Evolutionary conservation across 2,797 vertebrate genomes (phyloP).

Genomic region (Pipistrellus pygmaeus): DNA sequence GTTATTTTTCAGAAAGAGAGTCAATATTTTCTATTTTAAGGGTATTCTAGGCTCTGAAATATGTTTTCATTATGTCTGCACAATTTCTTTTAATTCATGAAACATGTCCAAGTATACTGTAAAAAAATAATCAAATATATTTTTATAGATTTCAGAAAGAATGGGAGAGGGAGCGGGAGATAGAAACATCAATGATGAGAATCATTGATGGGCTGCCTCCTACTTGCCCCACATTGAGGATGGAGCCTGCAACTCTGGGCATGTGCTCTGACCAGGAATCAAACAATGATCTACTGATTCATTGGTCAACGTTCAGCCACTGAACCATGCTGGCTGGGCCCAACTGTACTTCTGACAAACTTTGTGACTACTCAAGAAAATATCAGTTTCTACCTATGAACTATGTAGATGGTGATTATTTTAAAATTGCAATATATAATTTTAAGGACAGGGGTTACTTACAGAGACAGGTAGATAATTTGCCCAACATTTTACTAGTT

Average conservation of each 20-base stretch:
- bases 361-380: constrained; percentile 51
- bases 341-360: not conserved
- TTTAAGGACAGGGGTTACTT: not conserved
- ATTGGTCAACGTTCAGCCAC: too few relatives aligned
- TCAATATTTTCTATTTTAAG: constrained; percentile 10
- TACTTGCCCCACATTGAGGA: too few relatives aligned
- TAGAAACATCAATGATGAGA: too few relatives aligned
- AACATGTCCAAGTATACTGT: not conserved
- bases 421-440: not conserved
- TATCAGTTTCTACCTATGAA: constrained; percentile 18
- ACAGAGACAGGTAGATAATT: not conserved
- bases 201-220: too few relatives aligned
- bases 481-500: not conserved
- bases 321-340: too few relatives aligned
- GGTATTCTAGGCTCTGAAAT: not conserved
- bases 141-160: too few relatives aligned
- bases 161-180: too few relatives aligned
- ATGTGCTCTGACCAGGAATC: too few relatives aligned
- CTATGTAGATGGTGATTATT: not conserved
- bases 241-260: too few relatives aligned
- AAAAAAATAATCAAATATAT: too few relatives aligned
- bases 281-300: too few relatives aligned
- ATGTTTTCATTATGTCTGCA: constrained; percentile 4
- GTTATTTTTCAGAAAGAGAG: not conserved
- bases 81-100: constrained; percentile 4